phyloP scores from a whole-genome alignment of 2,113 vertebrate genomes.

The Carettochelys insculpta region DNA sequence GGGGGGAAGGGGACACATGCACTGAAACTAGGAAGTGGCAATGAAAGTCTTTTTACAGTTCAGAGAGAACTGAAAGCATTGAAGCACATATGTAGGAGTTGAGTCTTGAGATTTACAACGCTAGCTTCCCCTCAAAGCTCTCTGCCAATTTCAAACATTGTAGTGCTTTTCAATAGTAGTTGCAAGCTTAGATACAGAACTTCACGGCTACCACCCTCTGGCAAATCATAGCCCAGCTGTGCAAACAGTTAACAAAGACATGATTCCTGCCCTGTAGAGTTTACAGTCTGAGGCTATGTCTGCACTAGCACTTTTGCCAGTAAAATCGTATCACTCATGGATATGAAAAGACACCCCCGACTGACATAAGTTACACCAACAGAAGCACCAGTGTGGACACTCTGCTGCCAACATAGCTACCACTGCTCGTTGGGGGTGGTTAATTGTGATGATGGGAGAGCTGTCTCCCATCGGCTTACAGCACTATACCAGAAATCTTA shows the following conservation, averaged over 20 bases:
- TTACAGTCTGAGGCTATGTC: background rate
- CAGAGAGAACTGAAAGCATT: background rate
- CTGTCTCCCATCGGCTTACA: too few species aligned
- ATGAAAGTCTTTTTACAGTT: background rate
- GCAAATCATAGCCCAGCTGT: accelerated
- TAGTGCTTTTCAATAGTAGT: background rate
- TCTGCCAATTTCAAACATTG: background rate
- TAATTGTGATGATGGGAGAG: too few species aligned
- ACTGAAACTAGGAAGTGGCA: background rate
- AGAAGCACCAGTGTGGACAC: too few species aligned
- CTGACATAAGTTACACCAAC: too few species aligned
- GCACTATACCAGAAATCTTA: too few species aligned
- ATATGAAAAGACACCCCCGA: background rate
- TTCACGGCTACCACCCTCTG: background rate
- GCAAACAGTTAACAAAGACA: background rate
- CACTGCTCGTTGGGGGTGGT: too few species aligned
- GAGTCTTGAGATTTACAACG: background rate
- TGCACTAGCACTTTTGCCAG: too few species aligned
- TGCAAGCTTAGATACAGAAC: background rate
- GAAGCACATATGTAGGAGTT: background rate
- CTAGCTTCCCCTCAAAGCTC: background rate
- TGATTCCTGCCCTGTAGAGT: background rate
- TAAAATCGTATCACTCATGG: too few species aligned
- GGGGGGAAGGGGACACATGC: background rate
- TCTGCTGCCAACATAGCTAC: too few species aligned